These are phyloP conservation scores for Leuciscus waleckii DNA, from an alignment of 2,797 vertebrate species.

Conservation along the genomic window DNA sequence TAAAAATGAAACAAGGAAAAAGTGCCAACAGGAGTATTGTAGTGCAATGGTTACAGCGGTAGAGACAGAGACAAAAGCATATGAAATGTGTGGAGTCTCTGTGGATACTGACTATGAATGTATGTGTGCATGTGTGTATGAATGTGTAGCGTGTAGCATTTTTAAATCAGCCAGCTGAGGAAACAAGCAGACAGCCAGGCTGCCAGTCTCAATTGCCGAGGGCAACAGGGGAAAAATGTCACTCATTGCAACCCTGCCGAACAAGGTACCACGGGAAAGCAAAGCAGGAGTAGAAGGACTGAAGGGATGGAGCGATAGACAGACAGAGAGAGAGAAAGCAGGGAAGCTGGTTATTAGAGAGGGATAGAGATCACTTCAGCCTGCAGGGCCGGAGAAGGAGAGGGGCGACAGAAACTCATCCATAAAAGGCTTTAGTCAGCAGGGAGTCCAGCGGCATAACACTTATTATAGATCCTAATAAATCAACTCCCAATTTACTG, in stretches of 20 bases:
- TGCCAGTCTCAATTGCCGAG: constrained; percentile 35
- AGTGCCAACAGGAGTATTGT: not conserved
- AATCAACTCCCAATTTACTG: constrained; percentile 71
- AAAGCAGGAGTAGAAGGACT: constrained; percentile 43
- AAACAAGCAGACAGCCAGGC: constrained; percentile 22
- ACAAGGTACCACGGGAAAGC: constrained; percentile 58
- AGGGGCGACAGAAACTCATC: constrained; percentile 38
- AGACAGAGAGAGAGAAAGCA: constrained; percentile 38
- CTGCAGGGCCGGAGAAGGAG: constrained; percentile 21
- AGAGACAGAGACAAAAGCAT: constrained; percentile 11
- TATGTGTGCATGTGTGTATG: constrained; percentile 13
- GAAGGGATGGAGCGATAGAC: constrained; percentile 41
- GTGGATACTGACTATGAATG: constrained; percentile 19
- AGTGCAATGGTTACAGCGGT: not conserved
- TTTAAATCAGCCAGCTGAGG: constrained; percentile 37
- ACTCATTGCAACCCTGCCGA: constrained; percentile 61
- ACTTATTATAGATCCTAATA: constrained; percentile 81
- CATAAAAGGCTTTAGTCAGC: constrained; percentile 46
- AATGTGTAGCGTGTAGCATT: constrained; percentile 7
- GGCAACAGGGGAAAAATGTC: constrained; percentile 53
- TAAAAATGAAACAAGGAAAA: not conserved
- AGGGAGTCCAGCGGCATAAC: constrained; percentile 38
- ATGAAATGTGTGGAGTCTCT: constrained; percentile 7
- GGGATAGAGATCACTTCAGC: constrained; percentile 33
- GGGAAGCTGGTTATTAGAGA: constrained; percentile 43